Evolutionary conservation across 2,888 invertebrate species (phyloP).

Genomic region (Ennomos quercinarius): DNA sequence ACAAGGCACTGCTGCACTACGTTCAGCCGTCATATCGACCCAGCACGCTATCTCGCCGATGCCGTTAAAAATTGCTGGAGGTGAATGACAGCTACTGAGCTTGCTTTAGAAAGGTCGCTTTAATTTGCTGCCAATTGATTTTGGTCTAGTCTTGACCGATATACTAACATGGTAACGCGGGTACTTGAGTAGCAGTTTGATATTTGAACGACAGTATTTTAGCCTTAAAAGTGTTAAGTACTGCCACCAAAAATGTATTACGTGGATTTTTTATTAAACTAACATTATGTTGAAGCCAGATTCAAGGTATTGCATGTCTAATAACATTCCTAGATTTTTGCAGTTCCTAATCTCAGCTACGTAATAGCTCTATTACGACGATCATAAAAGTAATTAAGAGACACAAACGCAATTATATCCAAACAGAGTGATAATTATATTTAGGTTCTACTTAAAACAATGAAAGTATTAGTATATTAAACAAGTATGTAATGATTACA

Average conservation of each 20-base stretch:
- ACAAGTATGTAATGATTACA: not conserved
- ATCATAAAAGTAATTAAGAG: too few relatives aligned
- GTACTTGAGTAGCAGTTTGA: constrained; percentile 5
- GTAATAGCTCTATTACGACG: too few relatives aligned
- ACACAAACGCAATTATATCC: too few relatives aligned
- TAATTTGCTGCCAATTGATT: constrained; percentile 29
- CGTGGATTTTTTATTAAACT: too few relatives aligned
- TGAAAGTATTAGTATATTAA: too few relatives aligned
- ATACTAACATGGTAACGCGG: constrained; percentile 12
- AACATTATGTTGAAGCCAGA: too few relatives aligned
- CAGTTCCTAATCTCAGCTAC: too few relatives aligned
- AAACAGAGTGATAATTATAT: too few relatives aligned
- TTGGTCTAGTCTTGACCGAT: constrained; percentile 37
- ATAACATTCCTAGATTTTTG: too few relatives aligned
- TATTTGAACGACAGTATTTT: constrained; percentile 1
- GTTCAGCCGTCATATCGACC: not conserved
- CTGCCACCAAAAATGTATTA: too few relatives aligned
- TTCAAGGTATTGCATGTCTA: too few relatives aligned
- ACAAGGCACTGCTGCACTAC: not conserved
- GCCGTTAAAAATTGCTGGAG: constrained; percentile 39
- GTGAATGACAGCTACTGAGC: constrained; percentile 38
- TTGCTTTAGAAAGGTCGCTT: constrained; percentile 36
- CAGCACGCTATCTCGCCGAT: constrained; percentile 28
- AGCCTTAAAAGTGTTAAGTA: not conserved
- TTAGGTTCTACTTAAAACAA: too few relatives aligned